Evolutionary conservation across 2,113 vertebrate species (phyloP).

Genomic region (Ptilonorhynchus violaceus): DNA sequence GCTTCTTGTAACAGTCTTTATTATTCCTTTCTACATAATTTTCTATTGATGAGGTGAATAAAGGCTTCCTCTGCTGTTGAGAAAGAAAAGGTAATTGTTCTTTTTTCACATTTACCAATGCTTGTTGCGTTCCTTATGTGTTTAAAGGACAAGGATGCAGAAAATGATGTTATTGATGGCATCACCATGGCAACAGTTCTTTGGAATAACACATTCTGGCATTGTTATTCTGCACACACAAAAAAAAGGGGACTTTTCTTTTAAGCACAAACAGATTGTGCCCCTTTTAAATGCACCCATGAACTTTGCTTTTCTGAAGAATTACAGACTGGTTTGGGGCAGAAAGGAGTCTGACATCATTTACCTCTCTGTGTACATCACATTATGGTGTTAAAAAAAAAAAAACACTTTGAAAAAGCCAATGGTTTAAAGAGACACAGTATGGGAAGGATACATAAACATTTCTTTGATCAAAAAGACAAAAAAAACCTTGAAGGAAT

Average conservation of each 20-base stretch:
- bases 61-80: constrained; percentile 50
- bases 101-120: constrained; percentile 54
- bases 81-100: constrained; percentile 67
- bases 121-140: constrained; percentile 64
- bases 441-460: constrained; percentile 6
- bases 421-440: not conserved
- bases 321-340: constrained; percentile 7
- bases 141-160: constrained; percentile 69
- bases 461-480: constrained; percentile 34
- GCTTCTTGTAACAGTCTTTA: constrained; percentile 62
- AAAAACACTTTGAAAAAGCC: not conserved
- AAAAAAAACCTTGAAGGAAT: constrained; percentile 14
- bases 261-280: constrained; percentile 65
- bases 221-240: constrained; percentile 66
- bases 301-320: constrained; percentile 66
- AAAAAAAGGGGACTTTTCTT: constrained; percentile 51
- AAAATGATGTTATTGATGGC: constrained; percentile 75
- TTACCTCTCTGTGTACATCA: constrained; percentile 37
- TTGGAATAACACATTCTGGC: constrained; percentile 72
- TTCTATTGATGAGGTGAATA: constrained; percentile 72
- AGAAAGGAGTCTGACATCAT: constrained; percentile 28
- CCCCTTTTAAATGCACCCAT: constrained; percentile 64
- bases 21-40: constrained; percentile 66
- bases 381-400: constrained; percentile 23
- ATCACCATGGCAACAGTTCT: constrained; percentile 74